Conservation (phyloP, 1,140 invertebrate species). For the Oppia nitens region DNA sequence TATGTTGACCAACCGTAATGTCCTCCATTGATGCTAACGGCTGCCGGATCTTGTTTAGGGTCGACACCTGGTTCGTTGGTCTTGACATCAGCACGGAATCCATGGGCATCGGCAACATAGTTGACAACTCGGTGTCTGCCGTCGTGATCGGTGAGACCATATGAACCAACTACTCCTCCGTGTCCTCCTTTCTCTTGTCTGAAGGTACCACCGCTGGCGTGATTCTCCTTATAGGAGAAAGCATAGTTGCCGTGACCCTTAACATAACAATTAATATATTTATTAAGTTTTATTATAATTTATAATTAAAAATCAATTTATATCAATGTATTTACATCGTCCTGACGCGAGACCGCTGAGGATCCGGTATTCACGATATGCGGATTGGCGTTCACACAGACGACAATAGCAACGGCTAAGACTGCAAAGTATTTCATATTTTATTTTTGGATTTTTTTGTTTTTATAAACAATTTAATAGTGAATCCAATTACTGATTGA, state of each 20-base stretch:
- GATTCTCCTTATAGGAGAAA: slow-evolving; percentile 24
- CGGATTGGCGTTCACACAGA: slow-evolving; percentile 25
- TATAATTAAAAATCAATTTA: too few relatives aligned
- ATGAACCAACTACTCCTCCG: slow-evolving; percentile 21
- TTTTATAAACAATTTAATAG: too few relatives aligned
- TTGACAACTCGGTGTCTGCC: slow-evolving; percentile 22
- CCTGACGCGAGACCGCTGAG: slow-evolving; percentile 20
- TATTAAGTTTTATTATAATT: too few relatives aligned
- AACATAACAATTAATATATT: not conserved
- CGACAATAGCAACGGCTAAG: slow-evolving; percentile 7
- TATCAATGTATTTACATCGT: slow-evolving; percentile 20
- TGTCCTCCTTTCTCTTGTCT: slow-evolving; percentile 19
- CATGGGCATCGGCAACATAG: slow-evolving; percentile 25
- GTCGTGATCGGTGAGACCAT: slow-evolving; percentile 21
- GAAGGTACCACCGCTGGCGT: slow-evolving; percentile 24
- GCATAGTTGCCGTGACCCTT: slow-evolving; percentile 23
- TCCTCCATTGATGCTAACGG: slow-evolving; percentile 17
- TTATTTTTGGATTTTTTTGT: too few relatives aligned
- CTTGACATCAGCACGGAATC: slow-evolving; percentile 22
- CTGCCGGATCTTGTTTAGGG: slow-evolving; percentile 18
- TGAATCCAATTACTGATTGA: not conserved
- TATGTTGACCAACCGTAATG: not conserved
- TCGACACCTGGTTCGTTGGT: slow-evolving; percentile 21
- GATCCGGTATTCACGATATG: slow-evolving; percentile 18
- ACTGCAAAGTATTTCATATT: slow-evolving; percentile 2